Evolutionary conservation across 2,113 vertebrate species (phyloP), one percentile per base, ranked within the genome.

Genomic region (Columba janthina): DNA sequence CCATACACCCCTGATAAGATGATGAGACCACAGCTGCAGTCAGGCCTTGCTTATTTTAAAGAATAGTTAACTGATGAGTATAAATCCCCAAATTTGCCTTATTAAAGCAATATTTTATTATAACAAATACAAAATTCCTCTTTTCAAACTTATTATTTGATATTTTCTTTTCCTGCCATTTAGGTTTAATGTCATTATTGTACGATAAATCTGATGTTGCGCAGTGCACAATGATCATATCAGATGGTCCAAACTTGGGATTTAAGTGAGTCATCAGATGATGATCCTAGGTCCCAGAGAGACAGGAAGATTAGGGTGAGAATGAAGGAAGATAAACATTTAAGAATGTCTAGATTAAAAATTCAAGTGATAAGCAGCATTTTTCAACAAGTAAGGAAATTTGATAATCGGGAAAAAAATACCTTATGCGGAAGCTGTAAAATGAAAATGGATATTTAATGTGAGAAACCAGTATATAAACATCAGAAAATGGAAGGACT

Each of bases 201-300:
- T 11, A 10, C 0, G 5, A 46, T 5, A 77, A 73, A 48, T 13
- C 28, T n/a, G 34, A 26, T 42, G 25, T 31, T 58, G 15, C 44
- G 24, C 78, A 81, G 56, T 12, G 29, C 31, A 69, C 0, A 0
- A 24, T 21, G 34, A 24, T 34, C 15, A 4, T 6, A 53, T 58
- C 38, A 72, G 32, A 28, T 36, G 28, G 38, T 34, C 53, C 66
- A 81, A 25, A 74, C 1, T 1, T 57, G 32, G 4, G 6, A 24
- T 70, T 44, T 28, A 32, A 62, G 12, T 32, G 21, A 71, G 22
- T 31, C 78, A 67, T 36, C 8, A 60, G 42, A 12, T 13, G 13
- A 32, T 15, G 29, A 22, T 51, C 48, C 16, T 4, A 67, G 48
- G 15, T 60, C 19, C 42, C 50, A 72, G 53, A 58, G 26, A 82